These are phyloP conservation scores for Volucella zonaria DNA, from an alignment of 2,888 invertebrate species.

Conservation along the genomic window DNA sequence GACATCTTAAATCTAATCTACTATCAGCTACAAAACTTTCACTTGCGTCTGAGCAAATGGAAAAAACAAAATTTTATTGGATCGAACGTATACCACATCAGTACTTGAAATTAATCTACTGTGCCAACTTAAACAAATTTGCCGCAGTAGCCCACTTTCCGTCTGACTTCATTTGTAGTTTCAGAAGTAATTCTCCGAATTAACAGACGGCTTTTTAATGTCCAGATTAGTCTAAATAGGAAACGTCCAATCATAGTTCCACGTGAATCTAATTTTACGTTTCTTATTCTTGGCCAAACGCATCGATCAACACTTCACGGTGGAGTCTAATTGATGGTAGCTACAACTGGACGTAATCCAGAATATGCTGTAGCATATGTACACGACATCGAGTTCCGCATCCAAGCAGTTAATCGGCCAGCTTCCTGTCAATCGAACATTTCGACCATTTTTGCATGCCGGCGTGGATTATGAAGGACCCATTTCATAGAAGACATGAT, in stretches of 20 bases:
- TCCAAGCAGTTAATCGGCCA: too few species aligned
- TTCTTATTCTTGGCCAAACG: conserved; percentile 34
- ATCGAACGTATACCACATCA: too few species aligned
- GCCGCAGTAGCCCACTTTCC: accelerated
- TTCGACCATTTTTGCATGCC: conserved; percentile 2
- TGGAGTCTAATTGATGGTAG: conserved; percentile 50
- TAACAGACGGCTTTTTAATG: conserved; percentile 55
- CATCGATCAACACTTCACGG: conserved; percentile 52
- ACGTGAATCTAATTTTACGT: conserved; percentile 36
- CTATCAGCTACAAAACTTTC: too few species aligned
- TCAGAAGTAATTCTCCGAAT: not conserved
- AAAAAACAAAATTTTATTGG: too few species aligned
- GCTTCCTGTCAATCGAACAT: too few species aligned
- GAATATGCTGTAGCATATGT: conserved; percentile 18
- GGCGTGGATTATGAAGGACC: conserved; percentile 23
- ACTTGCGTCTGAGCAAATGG: too few species aligned
- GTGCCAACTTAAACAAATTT: too few species aligned
- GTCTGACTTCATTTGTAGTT: too few species aligned
- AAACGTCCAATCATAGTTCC: conserved; percentile 62
- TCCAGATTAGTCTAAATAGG: conserved; percentile 35
- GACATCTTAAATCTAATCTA: too few species aligned
- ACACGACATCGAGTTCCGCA: too few species aligned
- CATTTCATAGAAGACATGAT: too few species aligned
- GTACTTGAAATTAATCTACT: too few species aligned
- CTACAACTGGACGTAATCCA: conserved; percentile 40